Evolutionary conservation across 37 sponge, comb jelly and placozoan genomes (phyloP).

Genomic region (Petrosia ficiformis): DNA sequence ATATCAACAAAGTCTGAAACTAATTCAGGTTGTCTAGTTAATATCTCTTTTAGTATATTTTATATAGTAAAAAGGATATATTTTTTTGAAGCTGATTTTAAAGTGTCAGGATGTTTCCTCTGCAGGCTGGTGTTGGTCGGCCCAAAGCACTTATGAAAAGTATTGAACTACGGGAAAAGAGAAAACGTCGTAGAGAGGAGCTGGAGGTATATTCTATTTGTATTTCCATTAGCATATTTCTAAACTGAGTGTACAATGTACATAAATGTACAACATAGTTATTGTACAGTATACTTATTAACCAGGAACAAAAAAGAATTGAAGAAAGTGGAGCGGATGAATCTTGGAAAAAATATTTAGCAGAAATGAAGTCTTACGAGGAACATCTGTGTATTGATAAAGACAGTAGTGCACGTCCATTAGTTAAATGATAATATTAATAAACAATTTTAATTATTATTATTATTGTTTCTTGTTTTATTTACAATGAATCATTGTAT

Average conservation of each 20-base stretch:
- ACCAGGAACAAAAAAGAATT: slow-evolving; percentile 50
- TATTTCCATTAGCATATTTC: no score
- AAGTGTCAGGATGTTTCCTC: no score
- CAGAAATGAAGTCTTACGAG: slow-evolving; percentile 84
- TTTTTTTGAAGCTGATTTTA: no score
- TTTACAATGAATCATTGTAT: no score
- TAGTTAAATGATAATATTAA: slow-evolving; percentile 91
- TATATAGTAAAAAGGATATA: no score
- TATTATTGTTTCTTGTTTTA: no score
- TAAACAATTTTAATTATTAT: no score
- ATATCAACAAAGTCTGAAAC: slow-evolving; percentile 12
- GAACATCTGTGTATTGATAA: slow-evolving; percentile 68
- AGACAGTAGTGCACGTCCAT: slow-evolving; percentile 71
- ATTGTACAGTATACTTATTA: no score
- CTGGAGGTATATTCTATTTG: no score
- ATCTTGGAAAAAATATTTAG: slow-evolving; percentile 94
- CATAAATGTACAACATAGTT: no score
- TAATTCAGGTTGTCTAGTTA: not conserved
- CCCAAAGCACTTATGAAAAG: slow-evolving; percentile 70
- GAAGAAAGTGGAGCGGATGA: slow-evolving; percentile 31
- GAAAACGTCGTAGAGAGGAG: slow-evolving; percentile 64
- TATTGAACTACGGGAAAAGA: slow-evolving; percentile 66
- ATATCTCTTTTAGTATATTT: no score
- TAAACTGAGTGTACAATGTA: no score
- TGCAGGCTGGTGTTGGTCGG: slow-evolving; percentile 58